A percentile compares a stretch with the other conserved stretches of the same genome.
Conservation (phyloP, 2,888 invertebrate species). For the Lithodes maja region DNA sequence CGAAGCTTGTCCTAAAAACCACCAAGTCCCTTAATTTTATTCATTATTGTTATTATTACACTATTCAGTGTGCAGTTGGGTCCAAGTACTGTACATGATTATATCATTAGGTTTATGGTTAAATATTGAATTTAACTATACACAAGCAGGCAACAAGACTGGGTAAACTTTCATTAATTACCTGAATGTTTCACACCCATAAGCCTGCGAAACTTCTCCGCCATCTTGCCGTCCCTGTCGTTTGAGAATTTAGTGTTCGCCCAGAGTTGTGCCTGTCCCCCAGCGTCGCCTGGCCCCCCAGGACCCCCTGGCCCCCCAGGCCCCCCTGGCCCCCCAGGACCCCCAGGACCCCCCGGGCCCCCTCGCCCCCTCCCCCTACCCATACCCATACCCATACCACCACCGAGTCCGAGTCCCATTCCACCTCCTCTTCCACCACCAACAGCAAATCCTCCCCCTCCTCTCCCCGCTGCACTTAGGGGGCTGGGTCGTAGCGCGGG, state of each 20-base stretch:
- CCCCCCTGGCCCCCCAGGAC: no score
- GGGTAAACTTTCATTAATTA: background rate
- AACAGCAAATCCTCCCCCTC: background rate
- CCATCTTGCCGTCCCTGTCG: slow-evolving; percentile 93
- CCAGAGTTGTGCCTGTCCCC: slow-evolving; percentile 78
- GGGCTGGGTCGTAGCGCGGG: background rate
- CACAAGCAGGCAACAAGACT: background rate
- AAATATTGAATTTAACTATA: background rate
- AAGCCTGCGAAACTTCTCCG: slow-evolving; percentile 94
- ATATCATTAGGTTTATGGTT: background rate
- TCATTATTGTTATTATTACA: background rate
- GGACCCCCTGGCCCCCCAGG: background rate
- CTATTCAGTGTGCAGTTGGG: background rate
- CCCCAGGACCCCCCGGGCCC: no score
- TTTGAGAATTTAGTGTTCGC: slow-evolving; percentile 90
- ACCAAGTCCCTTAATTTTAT: background rate
- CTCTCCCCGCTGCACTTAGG: slow-evolving; percentile 5
- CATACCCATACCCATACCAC: background rate
- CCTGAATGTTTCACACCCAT: slow-evolving; percentile 91
- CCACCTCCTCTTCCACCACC: no score
- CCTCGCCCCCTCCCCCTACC: background rate
- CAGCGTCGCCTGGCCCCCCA: background rate
- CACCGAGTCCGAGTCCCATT: no score
- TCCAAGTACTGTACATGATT: background rate
- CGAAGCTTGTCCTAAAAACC: background rate